Evolutionary conservation across 2,888 invertebrate genomes (phyloP).

Genomic region (Miltochrista miniata): DNA sequence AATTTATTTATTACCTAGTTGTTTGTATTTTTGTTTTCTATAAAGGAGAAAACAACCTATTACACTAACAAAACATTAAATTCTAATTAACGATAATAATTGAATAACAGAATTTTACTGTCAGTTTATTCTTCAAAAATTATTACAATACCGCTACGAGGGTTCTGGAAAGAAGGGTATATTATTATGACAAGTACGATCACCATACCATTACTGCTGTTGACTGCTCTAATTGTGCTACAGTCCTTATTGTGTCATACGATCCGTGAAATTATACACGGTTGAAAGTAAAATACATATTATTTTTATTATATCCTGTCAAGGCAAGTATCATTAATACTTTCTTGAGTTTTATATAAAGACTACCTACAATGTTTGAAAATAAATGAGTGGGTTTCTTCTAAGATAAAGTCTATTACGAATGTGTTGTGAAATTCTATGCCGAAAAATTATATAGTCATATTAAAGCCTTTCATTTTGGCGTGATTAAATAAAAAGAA

Average conservation of each 20-base stretch:
- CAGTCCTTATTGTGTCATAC: constrained; percentile 22
- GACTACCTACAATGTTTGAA: not conserved
- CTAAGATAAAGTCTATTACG: too few species aligned
- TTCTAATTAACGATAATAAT: too few species aligned
- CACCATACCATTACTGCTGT: constrained; percentile 40
- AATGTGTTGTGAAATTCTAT: too few species aligned
- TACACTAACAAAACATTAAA: too few species aligned
- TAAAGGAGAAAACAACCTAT: too few species aligned
- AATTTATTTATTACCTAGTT: too few species aligned
- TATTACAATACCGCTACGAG: constrained; percentile 50
- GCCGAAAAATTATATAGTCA: too few species aligned
- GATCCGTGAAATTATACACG: constrained; percentile 17
- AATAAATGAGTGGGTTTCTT: too few species aligned
- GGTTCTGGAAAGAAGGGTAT: constrained; percentile 53
- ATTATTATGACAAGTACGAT: constrained; percentile 42
- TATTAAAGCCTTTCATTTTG: too few species aligned
- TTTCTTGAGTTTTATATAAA: not conserved
- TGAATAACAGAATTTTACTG: constrained; percentile 35
- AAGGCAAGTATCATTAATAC: constrained; percentile 1
- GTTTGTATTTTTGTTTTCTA: too few species aligned
- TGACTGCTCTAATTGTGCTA: constrained; percentile 41
- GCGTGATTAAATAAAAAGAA: too few species aligned
- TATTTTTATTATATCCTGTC: not conserved
- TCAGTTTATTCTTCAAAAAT: constrained; percentile 34
- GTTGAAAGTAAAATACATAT: not conserved